Base-by-base conservation (phyloP, 2,888 invertebrate species). In the Amphipoea lucens region DNA sequence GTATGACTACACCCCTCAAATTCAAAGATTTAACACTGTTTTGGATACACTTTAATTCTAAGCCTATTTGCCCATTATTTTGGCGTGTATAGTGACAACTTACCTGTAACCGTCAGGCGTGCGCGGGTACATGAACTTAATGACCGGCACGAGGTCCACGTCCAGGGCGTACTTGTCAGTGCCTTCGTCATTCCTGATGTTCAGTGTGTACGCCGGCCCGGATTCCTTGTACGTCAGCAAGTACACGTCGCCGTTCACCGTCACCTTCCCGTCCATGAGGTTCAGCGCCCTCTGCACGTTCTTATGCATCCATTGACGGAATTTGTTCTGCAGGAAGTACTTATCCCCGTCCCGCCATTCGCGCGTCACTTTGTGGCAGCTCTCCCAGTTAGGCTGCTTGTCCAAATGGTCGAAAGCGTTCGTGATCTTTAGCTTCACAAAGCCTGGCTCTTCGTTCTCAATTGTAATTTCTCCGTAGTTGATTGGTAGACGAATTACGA, bases 181-280 rank as follows among this genome's bases (percentile, higher is more conserved):
- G 3, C 90, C 90, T 5, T 84, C 86, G 0, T 83, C 89, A 63
- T 94, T 95, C n/a, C 91, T 84, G 23, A 97, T 89, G 78, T 93
- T 93, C 9, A 97, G 86, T 0, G 97, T 97, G 87, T 97, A 97
- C 5, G 97, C 97, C 0, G 97, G 97, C 0, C 97, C 97, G 0
- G 95, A 93, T 86, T 97, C 96, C 72, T 88, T 94, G 76, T 95
- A 93, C 4, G 83, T 93, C 60, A 96, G 88, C 86, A 95, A 73
- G 77, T 96, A 96, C 3, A 85, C 84, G 1, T 91, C 93, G 0
- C 91, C 94, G 51, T 92, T 92, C 4, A 94, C 95, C 0, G 84
- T 91, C 5, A 95, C 95, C 79, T 90, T 90, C 0, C 90, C 89
- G 0, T 92, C 90, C 89, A 97, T 90, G 20, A 93, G 92, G 71